Percentiles rank a stretch among this genome's conserved stretches.
Conservation (phyloP, 2,888 invertebrate species). For the Himalopsyche japonica region DNA sequence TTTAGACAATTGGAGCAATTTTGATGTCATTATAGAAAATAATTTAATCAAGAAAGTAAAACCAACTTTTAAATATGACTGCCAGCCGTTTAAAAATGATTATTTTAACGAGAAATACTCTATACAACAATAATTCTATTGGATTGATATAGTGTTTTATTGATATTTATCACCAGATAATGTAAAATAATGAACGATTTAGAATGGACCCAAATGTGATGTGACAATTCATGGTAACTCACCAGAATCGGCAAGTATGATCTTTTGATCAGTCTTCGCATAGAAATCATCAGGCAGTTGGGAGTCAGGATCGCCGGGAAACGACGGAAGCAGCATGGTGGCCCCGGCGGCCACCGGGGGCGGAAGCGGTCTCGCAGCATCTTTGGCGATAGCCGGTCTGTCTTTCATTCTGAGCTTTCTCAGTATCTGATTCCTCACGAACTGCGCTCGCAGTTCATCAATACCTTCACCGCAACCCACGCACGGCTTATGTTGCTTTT, state of each 20-base stretch:
- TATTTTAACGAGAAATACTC: too few relatives aligned
- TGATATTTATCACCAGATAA: too few relatives aligned
- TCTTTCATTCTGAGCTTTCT: conserved; percentile 77
- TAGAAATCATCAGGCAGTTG: conserved; percentile 72
- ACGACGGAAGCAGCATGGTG: conserved; percentile 49
- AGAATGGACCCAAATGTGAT: too few relatives aligned
- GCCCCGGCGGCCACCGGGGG: conserved; percentile 76
- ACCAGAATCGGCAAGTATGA: conserved; percentile 69
- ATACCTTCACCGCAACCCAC: conserved; percentile 45
- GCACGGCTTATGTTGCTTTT: neutral
- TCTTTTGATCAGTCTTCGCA: conserved; percentile 81
- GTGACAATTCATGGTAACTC: neutral
- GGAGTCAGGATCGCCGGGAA: conserved; percentile 49
- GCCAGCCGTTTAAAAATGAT: too few relatives aligned
- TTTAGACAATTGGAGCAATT: too few relatives aligned
- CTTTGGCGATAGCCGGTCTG: conserved; percentile 68
- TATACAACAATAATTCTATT: too few relatives aligned
- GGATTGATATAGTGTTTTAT: too few relatives aligned
- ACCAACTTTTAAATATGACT: too few relatives aligned
- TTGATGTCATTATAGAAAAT: too few relatives aligned
- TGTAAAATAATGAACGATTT: too few relatives aligned
- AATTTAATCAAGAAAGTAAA: too few relatives aligned
- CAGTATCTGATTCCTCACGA: conserved; percentile 82
- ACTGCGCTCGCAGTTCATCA: conserved; percentile 74
- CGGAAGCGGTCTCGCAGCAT: conserved; percentile 63